Percentiles rank a stretch among this genome's conserved stretches.
Evolutionary conservation across 2,113 vertebrate species (phyloP).

Genomic region (Diglossa brunneiventris): DNA sequence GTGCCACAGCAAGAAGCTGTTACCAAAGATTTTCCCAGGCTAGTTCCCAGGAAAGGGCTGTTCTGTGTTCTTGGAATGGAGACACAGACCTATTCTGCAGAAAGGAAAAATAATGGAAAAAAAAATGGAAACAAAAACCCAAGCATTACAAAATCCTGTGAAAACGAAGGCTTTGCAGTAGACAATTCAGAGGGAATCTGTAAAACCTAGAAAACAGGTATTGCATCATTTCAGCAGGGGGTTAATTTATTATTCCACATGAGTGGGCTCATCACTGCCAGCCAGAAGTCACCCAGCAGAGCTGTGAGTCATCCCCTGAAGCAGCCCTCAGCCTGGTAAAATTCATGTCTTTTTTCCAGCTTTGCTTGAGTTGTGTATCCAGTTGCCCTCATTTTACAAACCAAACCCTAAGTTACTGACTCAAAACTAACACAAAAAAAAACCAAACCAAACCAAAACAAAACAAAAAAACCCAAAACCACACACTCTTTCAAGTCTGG

Average conservation of each 20-base stretch:
- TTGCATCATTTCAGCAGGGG: background rate
- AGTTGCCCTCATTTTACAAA: background rate
- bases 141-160: background rate
- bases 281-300: background rate
- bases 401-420: background rate
- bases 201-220: background rate
- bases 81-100: background rate
- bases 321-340: rapidly evolving
- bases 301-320: background rate
- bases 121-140: background rate
- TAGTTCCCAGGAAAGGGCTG: background rate
- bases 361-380: background rate
- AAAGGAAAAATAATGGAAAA: background rate
- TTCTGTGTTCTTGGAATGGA: background rate
- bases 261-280: background rate
- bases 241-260: background rate
- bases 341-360: background rate
- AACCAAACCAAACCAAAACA: no score
- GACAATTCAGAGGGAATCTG: background rate
- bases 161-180: background rate
- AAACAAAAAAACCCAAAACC: background rate
- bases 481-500: background rate
- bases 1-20: background rate
- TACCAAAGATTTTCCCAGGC: background rate
- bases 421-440: no score